Evolutionary conservation across 2,888 invertebrate species (phyloP), one percentile per base, ranked within the genome.

Genomic region (Stenurella melanura): DNA sequence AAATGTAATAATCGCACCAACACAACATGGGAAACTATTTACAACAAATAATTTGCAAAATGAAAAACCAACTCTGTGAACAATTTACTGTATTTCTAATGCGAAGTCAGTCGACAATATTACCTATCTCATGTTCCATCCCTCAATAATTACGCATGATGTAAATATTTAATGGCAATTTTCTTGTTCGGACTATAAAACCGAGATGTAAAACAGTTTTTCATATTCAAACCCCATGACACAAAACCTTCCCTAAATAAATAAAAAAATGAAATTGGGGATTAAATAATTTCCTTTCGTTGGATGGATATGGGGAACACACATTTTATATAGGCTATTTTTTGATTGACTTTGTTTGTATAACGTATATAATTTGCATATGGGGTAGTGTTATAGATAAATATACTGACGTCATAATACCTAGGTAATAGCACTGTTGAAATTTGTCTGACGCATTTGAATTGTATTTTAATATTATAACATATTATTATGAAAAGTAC

Each of bases 151-250:
- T 30, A 34, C 34, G 17, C 34, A 63, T 38, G 42, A 42, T 11
- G 12, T 64, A 42, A 11, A 64, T 42, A 42, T 42, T 38, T 64
- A 42, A 66, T 63, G 67, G 21, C 74, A 70, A 70, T 74, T 79
- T 73, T 19, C 72, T 72, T 70, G 38, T 60, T 78, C 68, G 56
- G 19, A 21, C 38, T 67, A 50, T 67, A 73, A 73, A 73, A 69
- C 68, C 56, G 10, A 21, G 60, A 18, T 15, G 38, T 73, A 66
- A 60, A 75, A 60, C 42, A 30, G 64, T 64, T 64, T 64, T 42
- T 19, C 42, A 15, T 18, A 19, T 50, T 38, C 50, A 50, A 50
- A 50, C 19, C 64, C 38, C 19, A 42, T 15, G 64, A 18, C 19
- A 38, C 4, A 38, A 64, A 64, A 42, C 30, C 7, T 38, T 21